Base-by-base conservation (phyloP, 2,113 vertebrate species). In the Motacilla tschutschensis region DNA sequence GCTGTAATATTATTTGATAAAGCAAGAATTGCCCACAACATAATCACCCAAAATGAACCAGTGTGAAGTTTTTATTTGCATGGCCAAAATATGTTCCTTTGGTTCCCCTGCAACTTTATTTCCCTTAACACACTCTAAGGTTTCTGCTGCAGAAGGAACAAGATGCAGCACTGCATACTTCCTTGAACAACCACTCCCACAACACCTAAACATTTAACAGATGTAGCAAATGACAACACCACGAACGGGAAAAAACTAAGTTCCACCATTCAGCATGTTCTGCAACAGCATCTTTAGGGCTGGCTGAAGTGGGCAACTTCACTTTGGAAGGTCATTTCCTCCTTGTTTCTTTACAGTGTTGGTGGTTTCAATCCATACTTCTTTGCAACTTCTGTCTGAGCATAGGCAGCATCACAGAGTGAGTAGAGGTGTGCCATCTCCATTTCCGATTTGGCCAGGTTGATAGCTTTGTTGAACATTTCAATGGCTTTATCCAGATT, bases 381-480 rank as follows among this genome's bases (percentile, higher is more conserved):
- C 96, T 98, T 98, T 87, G 99, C 99, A 94, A 99, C 99, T 97
- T 99, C 99, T 24, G 99, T 99, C 97, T 99, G 99, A 86, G 99
- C 99, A 69, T 99, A 99, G 53, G 99, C 99, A 91, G 99, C 99
- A 76, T 99, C 99, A 73, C 99, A 99, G 90, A 99, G 97, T 1
- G 99, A 99, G 95, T 99, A 99, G 71, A 99, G 97, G 91, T 99
- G 99, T 64, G 99, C 99, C 99, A 99, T 99, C 94, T 99, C 99
- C 99, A 99, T 99, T 97, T 99, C 99, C 1, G 99, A 99, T 95
- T 99, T 99, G 93, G 99, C 99, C 87, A 99, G 95, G 94, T 99
- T 99, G 91, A 99, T 99, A 88, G 99, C 99, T 97, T 99, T 99
- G 97, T 99, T 99, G 97, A 99, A 99, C 99, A 99, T 99, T 60